Conservation (phyloP, 2,797 vertebrate species). For the Labeo calbasu region DNA sequence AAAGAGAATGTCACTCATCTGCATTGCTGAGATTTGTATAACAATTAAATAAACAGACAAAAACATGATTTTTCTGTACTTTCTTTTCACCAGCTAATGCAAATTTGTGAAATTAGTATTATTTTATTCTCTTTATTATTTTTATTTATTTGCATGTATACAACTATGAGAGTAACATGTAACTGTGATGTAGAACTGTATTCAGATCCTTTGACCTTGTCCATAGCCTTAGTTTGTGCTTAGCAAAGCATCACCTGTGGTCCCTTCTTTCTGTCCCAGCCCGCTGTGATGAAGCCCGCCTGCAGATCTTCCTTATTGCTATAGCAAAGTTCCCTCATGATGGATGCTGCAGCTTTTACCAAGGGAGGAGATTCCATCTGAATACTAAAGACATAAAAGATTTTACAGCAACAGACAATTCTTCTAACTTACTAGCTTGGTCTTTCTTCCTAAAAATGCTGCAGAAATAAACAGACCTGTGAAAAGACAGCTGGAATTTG, state of each 20-base stretch:
- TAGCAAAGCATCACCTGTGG: constrained; percentile 77
- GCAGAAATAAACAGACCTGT: constrained; percentile 65
- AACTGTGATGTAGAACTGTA: neutral
- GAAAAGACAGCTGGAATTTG: constrained; percentile 79
- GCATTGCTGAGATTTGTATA: neutral
- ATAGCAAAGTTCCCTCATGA: constrained; percentile 83
- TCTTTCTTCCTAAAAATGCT: neutral
- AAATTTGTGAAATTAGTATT: neutral
- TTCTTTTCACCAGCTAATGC: neutral
- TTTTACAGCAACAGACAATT: neutral
- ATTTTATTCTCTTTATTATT: neutral
- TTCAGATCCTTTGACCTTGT: neutral
- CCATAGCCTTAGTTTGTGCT: neutral
- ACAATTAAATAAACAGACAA: neutral
- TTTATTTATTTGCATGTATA: neutral
- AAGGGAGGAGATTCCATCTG: constrained; percentile 81
- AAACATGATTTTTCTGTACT: neutral
- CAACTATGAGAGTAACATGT: neutral
- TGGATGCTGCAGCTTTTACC: constrained; percentile 82
- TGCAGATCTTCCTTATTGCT: constrained; percentile 83
- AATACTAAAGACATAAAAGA: constrained; percentile 67
- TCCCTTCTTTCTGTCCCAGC: constrained; percentile 84
- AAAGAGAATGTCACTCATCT: neutral
- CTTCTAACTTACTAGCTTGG: neutral
- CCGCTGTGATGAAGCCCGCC: constrained; percentile 85